Evolutionary conservation across 2,113 vertebrate genomes (phyloP).

Genomic region (Leucopternis melanops): DNA sequence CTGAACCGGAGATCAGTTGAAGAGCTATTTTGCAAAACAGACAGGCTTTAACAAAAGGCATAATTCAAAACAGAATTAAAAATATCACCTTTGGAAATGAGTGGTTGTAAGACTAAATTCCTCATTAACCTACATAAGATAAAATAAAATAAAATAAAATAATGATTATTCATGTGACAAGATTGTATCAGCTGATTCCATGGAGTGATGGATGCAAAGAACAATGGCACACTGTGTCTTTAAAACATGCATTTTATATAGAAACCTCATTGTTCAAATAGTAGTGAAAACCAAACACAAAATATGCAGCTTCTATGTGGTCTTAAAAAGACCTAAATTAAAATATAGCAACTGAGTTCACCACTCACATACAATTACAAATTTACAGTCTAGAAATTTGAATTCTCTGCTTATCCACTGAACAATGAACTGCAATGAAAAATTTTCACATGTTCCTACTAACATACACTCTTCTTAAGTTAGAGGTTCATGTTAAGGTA

Average conservation of each 20-base stretch:
- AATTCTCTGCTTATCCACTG: neutral
- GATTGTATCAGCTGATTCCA: neutral
- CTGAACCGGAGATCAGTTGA: conserved; percentile 91
- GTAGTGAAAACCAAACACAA: neutral
- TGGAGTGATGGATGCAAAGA: neutral
- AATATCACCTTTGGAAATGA: neutral
- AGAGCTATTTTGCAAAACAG: conserved; percentile 69
- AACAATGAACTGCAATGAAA: neutral
- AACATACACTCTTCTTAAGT: neutral
- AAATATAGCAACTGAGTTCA: neutral
- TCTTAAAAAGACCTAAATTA: neutral
- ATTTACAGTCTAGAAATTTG: neutral
- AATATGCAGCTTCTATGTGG: neutral
- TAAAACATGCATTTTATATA: neutral
- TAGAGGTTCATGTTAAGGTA: neutral
- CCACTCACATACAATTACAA: neutral
- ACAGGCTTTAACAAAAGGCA: neutral
- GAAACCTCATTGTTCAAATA: neutral
- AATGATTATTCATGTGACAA: fast-evolving
- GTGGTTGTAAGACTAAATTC: neutral
- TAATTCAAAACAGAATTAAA: neutral
- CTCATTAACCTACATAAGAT: neutral
- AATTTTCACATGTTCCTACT: neutral
- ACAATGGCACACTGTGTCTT: neutral
- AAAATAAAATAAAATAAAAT: neutral